Evolutionary conservation across 2,797 vertebrate species (phyloP).

Genomic region (Crocodylus rhombifer): DNA sequence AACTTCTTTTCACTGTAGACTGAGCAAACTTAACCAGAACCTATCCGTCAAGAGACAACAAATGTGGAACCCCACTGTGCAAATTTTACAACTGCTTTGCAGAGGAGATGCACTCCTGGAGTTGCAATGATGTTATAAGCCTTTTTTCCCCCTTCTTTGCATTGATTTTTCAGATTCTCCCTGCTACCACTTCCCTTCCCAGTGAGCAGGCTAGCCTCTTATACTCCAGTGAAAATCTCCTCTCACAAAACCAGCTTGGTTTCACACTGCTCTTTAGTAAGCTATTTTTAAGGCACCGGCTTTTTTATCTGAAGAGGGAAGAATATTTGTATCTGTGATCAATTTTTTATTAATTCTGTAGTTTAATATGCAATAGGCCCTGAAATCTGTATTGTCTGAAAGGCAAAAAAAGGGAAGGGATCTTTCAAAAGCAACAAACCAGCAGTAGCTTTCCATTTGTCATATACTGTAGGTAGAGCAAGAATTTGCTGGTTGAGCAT

Average conservation of each 20-base stretch:
- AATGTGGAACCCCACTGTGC: not conserved
- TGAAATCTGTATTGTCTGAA: not conserved
- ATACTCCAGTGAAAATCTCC: constrained; percentile 37
- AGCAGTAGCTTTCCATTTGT: not conserved
- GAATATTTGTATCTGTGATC: not conserved
- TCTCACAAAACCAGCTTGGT: constrained; percentile 31
- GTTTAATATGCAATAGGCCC: not conserved
- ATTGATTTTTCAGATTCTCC: constrained; percentile 19
- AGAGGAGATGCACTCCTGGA: constrained; percentile 23
- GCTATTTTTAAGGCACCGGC: not conserved
- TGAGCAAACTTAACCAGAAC: not conserved
- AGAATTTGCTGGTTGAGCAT: not conserved
- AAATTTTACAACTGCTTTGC: not conserved
- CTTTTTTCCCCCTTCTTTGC: not conserved
- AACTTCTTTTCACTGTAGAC: constrained; percentile 12
- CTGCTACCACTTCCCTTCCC: not conserved
- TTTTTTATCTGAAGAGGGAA: not conserved
- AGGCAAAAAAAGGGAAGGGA: not conserved
- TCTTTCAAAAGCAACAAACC: not conserved
- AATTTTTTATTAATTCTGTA: not conserved
- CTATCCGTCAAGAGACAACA: constrained; percentile 24
- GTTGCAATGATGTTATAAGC: constrained; percentile 5
- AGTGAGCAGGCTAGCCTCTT: not conserved
- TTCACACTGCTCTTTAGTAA: constrained; percentile 39
- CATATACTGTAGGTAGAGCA: not conserved